Conservation (phyloP, 1,140 invertebrate genomes). For the Drosophila orena region DNA sequence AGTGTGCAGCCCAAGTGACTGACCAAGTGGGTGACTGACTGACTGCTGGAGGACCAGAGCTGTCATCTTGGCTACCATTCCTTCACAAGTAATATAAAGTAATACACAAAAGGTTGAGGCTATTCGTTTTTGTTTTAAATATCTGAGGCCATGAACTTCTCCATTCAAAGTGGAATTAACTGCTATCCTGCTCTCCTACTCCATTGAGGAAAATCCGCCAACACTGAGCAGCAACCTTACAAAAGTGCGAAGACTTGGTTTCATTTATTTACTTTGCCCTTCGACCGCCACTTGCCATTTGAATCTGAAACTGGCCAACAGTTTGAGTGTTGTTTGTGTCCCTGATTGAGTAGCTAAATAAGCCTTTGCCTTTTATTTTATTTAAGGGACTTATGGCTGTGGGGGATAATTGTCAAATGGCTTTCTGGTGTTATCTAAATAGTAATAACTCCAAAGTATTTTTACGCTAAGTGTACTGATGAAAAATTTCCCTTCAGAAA, state of each 20-base stretch:
- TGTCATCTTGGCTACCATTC: conserved; percentile 5
- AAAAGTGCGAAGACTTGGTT: conserved; percentile 67
- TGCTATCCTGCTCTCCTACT: neutral
- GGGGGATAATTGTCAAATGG: neutral
- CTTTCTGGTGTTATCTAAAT: conserved; percentile 1
- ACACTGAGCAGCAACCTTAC: conserved; percentile 28
- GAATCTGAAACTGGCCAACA: conserved; percentile 60
- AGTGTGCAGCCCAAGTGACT: conserved; percentile 82
- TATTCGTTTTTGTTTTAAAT: too few species aligned
- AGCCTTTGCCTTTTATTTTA: conserved; percentile 16
- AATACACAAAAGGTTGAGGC: too few species aligned
- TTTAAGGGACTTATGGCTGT: conserved; percentile 17
- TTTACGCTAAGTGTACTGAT: too few species aligned
- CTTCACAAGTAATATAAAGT: neutral
- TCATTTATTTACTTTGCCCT: conserved; percentile 73
- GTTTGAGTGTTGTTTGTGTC: conserved; percentile 70
- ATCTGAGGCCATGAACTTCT: too few species aligned
- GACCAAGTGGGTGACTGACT: conserved; percentile 71
- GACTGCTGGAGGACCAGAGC: conserved; percentile 1
- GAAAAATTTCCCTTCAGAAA: neutral
- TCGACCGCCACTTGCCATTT: conserved; percentile 55
- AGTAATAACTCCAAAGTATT: too few species aligned
- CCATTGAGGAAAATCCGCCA: neutral
- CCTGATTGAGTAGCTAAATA: conserved; percentile 78
- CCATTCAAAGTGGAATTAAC: too few species aligned